phyloP scores from a whole-genome alignment of 2,113 vertebrate genomes.

The Neolamprologus falcicula region DNA sequence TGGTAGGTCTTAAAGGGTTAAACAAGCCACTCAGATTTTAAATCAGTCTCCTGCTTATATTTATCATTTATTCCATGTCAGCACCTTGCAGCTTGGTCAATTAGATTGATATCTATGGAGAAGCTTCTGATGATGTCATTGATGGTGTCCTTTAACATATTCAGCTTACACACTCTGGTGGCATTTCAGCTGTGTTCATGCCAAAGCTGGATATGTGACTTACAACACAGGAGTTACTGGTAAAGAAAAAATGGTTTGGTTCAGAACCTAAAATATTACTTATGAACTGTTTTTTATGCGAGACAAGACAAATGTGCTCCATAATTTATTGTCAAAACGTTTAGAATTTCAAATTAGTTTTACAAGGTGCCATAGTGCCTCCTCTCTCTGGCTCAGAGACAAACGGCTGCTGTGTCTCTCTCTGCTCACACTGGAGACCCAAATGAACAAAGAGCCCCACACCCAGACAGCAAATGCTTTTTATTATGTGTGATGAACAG shows the following conservation, averaged over 20 bases:
- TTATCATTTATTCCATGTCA: not conserved
- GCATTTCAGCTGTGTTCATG: accelerated
- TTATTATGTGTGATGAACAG: not conserved
- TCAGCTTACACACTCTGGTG: not conserved
- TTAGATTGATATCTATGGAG: not conserved
- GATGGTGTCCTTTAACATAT: not conserved
- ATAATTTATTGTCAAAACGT: accelerated
- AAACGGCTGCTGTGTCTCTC: not conserved
- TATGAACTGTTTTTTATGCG: not conserved
- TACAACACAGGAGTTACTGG: accelerated
- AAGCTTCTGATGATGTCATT: not conserved
- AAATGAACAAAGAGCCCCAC: not conserved
- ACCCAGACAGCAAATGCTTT: not conserved
- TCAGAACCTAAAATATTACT: not conserved
- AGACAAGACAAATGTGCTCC: not conserved
- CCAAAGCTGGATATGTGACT: not conserved
- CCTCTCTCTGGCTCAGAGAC: not conserved
- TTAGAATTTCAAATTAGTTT: not conserved
- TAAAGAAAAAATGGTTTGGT: not conserved
- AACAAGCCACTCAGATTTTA: not conserved
- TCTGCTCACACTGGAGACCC: not conserved
- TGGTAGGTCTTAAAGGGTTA: not conserved
- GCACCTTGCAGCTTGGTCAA: not conserved
- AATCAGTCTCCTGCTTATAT: not conserved
- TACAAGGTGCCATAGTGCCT: accelerated